These are phyloP conservation scores for Phalera bucephala DNA, from an alignment of 2,888 invertebrate species.

Conservation along the genomic window DNA sequence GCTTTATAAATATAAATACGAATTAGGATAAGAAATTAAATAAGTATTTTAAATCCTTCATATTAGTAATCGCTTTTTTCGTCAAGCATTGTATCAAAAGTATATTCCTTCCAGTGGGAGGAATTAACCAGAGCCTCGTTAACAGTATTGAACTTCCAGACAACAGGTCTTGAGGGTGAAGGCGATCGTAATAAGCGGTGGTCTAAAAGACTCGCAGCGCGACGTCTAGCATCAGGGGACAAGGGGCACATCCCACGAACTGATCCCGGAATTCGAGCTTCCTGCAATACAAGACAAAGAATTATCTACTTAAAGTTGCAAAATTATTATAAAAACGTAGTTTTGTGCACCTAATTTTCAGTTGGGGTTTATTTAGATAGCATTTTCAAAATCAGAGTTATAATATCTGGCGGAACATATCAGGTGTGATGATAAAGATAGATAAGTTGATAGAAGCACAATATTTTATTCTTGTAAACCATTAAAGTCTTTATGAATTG, in stretches of 20 bases:
- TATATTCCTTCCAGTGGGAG: slow-evolving; percentile 62
- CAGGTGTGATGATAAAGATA: too few species aligned
- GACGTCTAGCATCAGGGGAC: slow-evolving; percentile 59
- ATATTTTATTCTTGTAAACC: too few species aligned
- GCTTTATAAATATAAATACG: slow-evolving; percentile 2
- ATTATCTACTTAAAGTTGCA: too few species aligned
- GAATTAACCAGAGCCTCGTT: slow-evolving; percentile 67
- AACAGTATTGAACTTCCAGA: slow-evolving; percentile 73
- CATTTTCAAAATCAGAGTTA: too few species aligned
- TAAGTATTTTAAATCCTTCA: background rate
- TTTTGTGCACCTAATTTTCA: too few species aligned
- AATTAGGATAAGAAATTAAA: background rate
- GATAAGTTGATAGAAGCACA: too few species aligned
- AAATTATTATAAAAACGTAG: too few species aligned
- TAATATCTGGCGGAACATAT: too few species aligned
- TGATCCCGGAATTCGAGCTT: slow-evolving; percentile 37
- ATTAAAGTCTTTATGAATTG: too few species aligned
- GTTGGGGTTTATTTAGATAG: too few species aligned
- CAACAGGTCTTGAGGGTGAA: slow-evolving; percentile 39
- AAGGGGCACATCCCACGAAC: slow-evolving; percentile 52
- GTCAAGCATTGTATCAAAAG: slow-evolving; percentile 44
- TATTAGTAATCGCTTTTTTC: slow-evolving; percentile 32
- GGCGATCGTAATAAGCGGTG: slow-evolving; percentile 51
- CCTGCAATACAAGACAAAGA: slow-evolving; percentile 49
- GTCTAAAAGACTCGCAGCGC: slow-evolving; percentile 57